Percentiles rank a stretch among this genome's conserved stretches.
Conservation (phyloP, 2,888 invertebrate genomes). For the Sphaerophoria rueppellii region DNA sequence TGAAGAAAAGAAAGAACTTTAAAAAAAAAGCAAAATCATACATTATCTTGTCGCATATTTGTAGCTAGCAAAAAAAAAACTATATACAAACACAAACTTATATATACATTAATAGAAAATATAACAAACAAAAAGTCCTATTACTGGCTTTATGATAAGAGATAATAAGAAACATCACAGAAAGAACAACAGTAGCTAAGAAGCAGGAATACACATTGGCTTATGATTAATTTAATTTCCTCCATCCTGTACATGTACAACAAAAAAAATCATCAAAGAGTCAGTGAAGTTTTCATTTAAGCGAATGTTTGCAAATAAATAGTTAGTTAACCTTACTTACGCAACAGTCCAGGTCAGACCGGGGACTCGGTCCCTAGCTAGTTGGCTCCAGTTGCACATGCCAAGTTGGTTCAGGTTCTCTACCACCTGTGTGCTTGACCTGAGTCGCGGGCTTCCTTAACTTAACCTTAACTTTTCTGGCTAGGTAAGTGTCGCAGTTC, state of each 20-base stretch:
- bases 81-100: slow-evolving; percentile 35
- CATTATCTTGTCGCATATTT: slow-evolving; percentile 62
- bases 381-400: too few relatives aligned
- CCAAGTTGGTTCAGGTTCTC: too few relatives aligned
- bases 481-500: too few relatives aligned
- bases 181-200: slow-evolving; percentile 71
- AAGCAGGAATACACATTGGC: slow-evolving; percentile 56
- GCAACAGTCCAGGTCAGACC: too few relatives aligned
- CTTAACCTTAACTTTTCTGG: too few relatives aligned
- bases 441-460: too few relatives aligned
- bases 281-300: too few relatives aligned
- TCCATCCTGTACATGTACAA: slow-evolving; percentile 16
- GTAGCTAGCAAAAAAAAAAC: slow-evolving; percentile 58
- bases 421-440: too few relatives aligned
- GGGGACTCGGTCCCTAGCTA: too few relatives aligned
- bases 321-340: too few relatives aligned
- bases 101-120: slow-evolving; percentile 5
- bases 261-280: too few relatives aligned
- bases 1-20: slow-evolving; percentile 38
- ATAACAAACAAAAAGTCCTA: slow-evolving; percentile 19
- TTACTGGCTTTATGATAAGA: slow-evolving; percentile 23
- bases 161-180: slow-evolving; percentile 63
- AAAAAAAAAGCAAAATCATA: slow-evolving; percentile 49
- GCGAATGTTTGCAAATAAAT: too few relatives aligned
- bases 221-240: slow-evolving; percentile 59